Evolutionary conservation across 2,888 invertebrate genomes (phyloP), one percentile per base, ranked within the genome.

Genomic region (Polymixis lichenea): DNA sequence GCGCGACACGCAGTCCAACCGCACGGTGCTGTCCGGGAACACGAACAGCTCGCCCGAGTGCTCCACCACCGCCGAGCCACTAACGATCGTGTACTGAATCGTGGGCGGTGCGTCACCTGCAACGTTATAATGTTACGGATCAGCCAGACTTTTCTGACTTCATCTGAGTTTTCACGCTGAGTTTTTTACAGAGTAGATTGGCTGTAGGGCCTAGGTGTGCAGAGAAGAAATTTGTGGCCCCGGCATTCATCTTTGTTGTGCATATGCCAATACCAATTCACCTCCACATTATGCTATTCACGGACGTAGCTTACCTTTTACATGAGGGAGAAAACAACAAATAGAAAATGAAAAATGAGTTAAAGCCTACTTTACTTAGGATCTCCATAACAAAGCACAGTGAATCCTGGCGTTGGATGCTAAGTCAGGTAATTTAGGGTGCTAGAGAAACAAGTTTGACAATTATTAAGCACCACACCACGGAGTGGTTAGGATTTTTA

Each of bases 91-190:
- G 88, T 98, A 98, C 72, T 98, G 97, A 81, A 98, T 98, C 19
- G 98, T 98, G 9, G 98, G 98, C 0, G 98, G 98, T 58, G 98
- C 98, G 89, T 98, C 98, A 87, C 98, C 98, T 98, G 91, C 22
- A 86, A 68, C 17, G 22, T 43, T 66, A 4, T 22, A 38, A 56
- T 46, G 28, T 43, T 32, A 55, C 3, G n/a, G 72, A 46, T 46
- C 43, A 46, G 43, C 43, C 43, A 2, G 43, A 46, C 43, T 46
- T 13, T 13, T 46, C 43, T 46, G 11, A 46, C 43, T 46, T 46
- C 11, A 46, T 13, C 1, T 46, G 1, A 2, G 43, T 46, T 46
- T 46, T 46, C 1, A 46, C 11, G 11, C 43, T 43, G 43, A 43
- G 11, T 11, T 43, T 43, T 43, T 43, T 38, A 38, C 38, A 38